A percentile compares a stretch with the other conserved stretches of the same genome.
These are phyloP conservation scores for Trachymyrmex septentrionalis DNA, from an alignment of 1,140 invertebrate genomes.

Conservation along the genomic window DNA sequence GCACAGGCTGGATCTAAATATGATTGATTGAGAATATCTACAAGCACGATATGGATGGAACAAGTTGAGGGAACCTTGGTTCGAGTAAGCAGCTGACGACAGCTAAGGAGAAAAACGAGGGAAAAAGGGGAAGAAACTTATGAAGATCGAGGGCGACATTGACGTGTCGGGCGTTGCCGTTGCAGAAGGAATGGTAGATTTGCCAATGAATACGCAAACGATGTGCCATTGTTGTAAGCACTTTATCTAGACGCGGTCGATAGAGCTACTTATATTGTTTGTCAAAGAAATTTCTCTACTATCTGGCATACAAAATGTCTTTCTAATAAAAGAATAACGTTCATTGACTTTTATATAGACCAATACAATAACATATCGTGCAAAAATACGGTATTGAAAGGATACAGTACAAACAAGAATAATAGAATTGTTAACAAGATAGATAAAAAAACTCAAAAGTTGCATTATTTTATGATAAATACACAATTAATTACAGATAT, in stretches of 20 bases:
- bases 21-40: constrained; percentile 82
- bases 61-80: constrained; percentile 47
- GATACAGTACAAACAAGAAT: neutral
- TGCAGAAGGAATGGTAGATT: constrained; percentile 49
- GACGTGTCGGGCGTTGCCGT: constrained; percentile 47
- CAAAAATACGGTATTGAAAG: neutral
- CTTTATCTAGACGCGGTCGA: constrained; percentile 36
- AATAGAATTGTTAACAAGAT: neutral
- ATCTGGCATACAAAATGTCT: neutral
- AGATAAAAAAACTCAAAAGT: neutral
- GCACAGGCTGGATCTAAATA: constrained; percentile 77
- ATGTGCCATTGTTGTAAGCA: constrained; percentile 44
- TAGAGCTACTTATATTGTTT: neutral
- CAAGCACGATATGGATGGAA: constrained; percentile 75
- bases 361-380: neutral
- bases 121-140: constrained; percentile 60
- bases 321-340: neutral
- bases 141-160: constrained; percentile 73
- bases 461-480: neutral
- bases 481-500: too few relatives aligned
- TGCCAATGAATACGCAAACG: constrained; percentile 66
- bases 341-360: neutral
- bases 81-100: constrained; percentile 60
- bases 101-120: constrained; percentile 41
- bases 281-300: neutral